Evolutionary conservation across 1,140 invertebrate species (phyloP), one percentile per base, ranked within the genome.

Genomic region (Tetramorium simillimum): DNA sequence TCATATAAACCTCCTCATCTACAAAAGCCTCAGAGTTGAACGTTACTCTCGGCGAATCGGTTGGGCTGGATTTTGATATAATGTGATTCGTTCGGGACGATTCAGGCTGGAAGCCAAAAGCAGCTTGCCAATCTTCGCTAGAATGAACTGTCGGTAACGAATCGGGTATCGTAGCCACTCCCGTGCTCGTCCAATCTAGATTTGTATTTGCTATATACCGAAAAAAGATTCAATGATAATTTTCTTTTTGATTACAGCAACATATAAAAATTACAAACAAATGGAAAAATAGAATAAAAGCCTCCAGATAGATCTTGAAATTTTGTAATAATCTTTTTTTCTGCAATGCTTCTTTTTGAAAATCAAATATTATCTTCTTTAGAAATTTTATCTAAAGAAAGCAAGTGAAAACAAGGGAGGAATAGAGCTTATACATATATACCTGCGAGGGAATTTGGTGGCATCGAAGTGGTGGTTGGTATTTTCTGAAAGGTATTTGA

Each of bases 91-190:
- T 87, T 80, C 92, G 91, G 62, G 92, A 86, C 9, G 93, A 91
- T 87, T 95, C 95, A 0, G 94, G 93, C 58, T 95, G 93, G 78
- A 96, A 96, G 21, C 95, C 95, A 89, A 96, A 96, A 12, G 96
- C 95, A 37, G 95, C 95, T 91, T 96, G 96, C 96, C 96, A 96
- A 91, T 96, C 96, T 92, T 96, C 96, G 67, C 95, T 95, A 4
- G 95, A 95, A 85, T 96, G 95, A 58, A 96, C 95, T 51, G 94
- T 92, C 14, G 95, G 95, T 81, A 96, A 93, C 4, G 95, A 95
- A 87, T 96, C 96, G 0, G 96, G 95, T 80, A 96, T 96, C 67
- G 95, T 92, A 72, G 95, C 93, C 85, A 95, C 90, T 65, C 95
- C 95, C 78, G 95, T 95, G 72, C 93, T 94, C 72, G 94, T 94